Base-by-base conservation (phyloP, 2,113 vertebrate species). In the Crotalus horridus region DNA sequence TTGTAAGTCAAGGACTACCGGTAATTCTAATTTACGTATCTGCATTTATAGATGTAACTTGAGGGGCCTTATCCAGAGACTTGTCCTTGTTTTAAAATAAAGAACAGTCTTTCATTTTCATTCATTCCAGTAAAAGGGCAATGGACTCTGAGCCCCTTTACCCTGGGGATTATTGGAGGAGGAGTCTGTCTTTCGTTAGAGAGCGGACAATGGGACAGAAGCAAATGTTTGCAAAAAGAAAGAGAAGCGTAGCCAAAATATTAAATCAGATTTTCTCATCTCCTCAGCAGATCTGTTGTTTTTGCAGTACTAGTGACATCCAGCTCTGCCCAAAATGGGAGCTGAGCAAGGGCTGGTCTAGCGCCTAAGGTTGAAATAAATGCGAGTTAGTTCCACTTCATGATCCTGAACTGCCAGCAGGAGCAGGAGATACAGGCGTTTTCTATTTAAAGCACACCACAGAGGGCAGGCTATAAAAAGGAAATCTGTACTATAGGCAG, bases 361-460 rank as follows among this genome's bases (percentile, higher is more conserved):
- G 92, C 87, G 94, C 93, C 93, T 94, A 91, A 85, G 89, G 91
- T 92, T 95, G 92, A 93, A 93, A 95, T 91, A 95, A 95, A 94
- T 95, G 91, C 85, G 56, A 92, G 93, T 94, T 95, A 94, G 94
- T 95, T 94, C 94, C 94, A 92, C 95, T 93, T 56, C 12, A 91
- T 92, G 87, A 88, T 91, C 93, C 93, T 94, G 94, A 94, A 95
- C 94, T 94, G 94, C 93, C 94, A 94, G 95, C 94, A 94, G 90
- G 90, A 87, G 92, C 56, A 81, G 92, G 89, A 92, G 87, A 24
- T 87, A 85, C 93, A 93, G 93, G 87, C 90, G n/a, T 86, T 94
- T 93, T 94, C 92, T 93, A 93, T 92, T 95, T 89, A 93, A 95
- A 95, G 94, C 93, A 90, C 90, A 91, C 26, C 46, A 74, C 89